A percentile compares a stretch with the other conserved stretches of the same genome.
Conservation (phyloP, 2,888 invertebrate species). For the Taphrorychus bicolor region DNA sequence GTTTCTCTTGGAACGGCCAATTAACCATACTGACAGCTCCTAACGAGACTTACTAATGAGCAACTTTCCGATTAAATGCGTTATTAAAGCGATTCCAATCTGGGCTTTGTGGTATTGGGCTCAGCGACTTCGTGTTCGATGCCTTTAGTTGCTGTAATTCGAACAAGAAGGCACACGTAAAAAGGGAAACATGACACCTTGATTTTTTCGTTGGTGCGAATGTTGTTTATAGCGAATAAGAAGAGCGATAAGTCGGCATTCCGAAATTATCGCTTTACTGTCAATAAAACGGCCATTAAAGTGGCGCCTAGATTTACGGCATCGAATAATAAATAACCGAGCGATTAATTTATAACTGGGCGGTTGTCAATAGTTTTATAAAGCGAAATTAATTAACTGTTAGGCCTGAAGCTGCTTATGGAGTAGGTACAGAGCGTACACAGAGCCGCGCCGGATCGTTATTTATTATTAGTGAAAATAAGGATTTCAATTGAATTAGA, state of each 20-base stretch:
- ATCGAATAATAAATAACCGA: slow-evolving; percentile 17
- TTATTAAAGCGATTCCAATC: background rate
- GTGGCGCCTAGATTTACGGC: slow-evolving; percentile 30
- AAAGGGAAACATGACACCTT: no score
- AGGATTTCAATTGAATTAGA: no score
- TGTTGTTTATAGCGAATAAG: background rate
- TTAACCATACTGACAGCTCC: slow-evolving; percentile 5
- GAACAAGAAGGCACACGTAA: no score
- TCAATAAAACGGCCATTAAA: slow-evolving; percentile 30
- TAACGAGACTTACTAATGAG: slow-evolving; percentile 4
- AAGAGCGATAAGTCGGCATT: background rate
- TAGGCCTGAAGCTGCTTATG: background rate
- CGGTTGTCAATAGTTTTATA: background rate
- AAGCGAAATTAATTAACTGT: background rate
- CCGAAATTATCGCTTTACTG: slow-evolving; percentile 23
- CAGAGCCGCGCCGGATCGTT: no score
- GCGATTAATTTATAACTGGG: slow-evolving; percentile 24
- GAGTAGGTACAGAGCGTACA: no score
- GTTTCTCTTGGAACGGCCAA: slow-evolving; percentile 18
- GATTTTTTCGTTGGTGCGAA: background rate
- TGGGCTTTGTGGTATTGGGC: background rate
- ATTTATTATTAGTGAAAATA: no score
- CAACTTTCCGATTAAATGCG: background rate
- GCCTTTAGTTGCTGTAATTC: no score
- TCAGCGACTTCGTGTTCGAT: no score